phyloP scores from a whole-genome alignment of 1,140 invertebrate genomes.

The Adelges cooleyi region DNA sequence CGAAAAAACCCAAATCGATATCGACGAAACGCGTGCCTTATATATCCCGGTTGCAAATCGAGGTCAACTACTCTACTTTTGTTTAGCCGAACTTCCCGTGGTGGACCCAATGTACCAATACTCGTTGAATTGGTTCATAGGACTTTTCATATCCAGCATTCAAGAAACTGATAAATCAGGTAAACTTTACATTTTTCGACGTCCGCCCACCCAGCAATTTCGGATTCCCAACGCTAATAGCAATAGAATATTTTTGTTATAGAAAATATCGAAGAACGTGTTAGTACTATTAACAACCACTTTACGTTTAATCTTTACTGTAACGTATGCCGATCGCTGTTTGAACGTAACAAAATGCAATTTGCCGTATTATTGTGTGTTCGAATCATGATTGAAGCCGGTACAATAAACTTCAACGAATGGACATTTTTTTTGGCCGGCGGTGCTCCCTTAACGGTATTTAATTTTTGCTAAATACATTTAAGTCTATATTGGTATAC shows the following conservation, averaged over 20 bases:
- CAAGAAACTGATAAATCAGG: neutral
- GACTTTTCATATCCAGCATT: conserved; percentile 59
- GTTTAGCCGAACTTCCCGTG: conserved; percentile 74
- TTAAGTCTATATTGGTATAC: conserved; percentile 54
- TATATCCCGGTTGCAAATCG: conserved; percentile 80
- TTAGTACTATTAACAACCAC: conserved; percentile 60
- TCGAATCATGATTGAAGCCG: conserved; percentile 33
- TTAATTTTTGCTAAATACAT: conserved; percentile 38
- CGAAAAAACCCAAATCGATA: conserved; percentile 57
- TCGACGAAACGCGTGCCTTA: conserved; percentile 68
- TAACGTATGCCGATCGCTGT: conserved; percentile 82
- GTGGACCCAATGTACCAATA: conserved; percentile 96
- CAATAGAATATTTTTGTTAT: too few relatives aligned
- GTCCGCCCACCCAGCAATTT: too few relatives aligned
- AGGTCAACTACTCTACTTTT: conserved; percentile 82
- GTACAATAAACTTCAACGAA: conserved; percentile 57
- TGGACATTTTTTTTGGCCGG: conserved; percentile 75
- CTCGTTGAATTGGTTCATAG: conserved; percentile 79
- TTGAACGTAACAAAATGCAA: conserved; percentile 87
- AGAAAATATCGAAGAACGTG: conserved; percentile 48
- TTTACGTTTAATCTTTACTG: conserved; percentile 81
- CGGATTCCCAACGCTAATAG: too few relatives aligned
- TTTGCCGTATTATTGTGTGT: conserved; percentile 79
- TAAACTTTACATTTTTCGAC: neutral
- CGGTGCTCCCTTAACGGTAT: conserved; percentile 59